A percentile compares a stretch with the other conserved stretches of the same genome.
Evolutionary conservation across 2,113 vertebrate species (phyloP).

Genomic region (Thymallus thymallus): DNA sequence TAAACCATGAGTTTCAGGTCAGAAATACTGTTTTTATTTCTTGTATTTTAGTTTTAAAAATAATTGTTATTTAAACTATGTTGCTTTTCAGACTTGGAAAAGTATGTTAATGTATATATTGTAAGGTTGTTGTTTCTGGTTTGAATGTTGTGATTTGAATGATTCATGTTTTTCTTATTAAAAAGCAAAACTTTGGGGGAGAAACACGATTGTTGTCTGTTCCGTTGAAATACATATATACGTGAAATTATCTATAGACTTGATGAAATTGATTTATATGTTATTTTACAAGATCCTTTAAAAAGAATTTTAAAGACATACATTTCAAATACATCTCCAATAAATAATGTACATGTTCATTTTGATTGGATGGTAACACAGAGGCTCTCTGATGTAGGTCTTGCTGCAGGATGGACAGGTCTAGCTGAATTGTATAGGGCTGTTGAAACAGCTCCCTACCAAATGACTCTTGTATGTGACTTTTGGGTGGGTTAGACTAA

Average conservation of each 20-base stretch:
- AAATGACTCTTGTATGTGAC: slow-evolving; percentile 1
- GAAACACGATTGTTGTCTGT: slow-evolving; percentile 29
- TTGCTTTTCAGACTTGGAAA: slow-evolving; percentile 62
- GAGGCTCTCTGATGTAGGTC: neutral
- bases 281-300: too few species aligned
- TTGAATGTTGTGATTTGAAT: slow-evolving; percentile 64
- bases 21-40: slow-evolving; percentile 47
- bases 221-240: neutral
- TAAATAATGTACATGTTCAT: neutral
- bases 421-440: neutral
- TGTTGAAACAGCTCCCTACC: slow-evolving; percentile 8
- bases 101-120: slow-evolving; percentile 70
- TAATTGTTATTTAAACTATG: slow-evolving; percentile 72
- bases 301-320: too few species aligned
- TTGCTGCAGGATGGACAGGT: neutral
- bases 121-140: slow-evolving; percentile 46
- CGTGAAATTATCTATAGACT: neutral
- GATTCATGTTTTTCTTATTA: slow-evolving; percentile 75
- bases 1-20: slow-evolving; percentile 62
- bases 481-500: slow-evolving; percentile 14
- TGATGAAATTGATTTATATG: neutral
- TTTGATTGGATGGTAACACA: neutral
- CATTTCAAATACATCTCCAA: too few species aligned
- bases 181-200: slow-evolving; percentile 68
- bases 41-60: slow-evolving; percentile 47